A percentile compares a stretch with the other conserved stretches of the same genome.
Evolutionary conservation across 2,113 vertebrate species (phyloP).

Genomic region (Myotis davidii): DNA sequence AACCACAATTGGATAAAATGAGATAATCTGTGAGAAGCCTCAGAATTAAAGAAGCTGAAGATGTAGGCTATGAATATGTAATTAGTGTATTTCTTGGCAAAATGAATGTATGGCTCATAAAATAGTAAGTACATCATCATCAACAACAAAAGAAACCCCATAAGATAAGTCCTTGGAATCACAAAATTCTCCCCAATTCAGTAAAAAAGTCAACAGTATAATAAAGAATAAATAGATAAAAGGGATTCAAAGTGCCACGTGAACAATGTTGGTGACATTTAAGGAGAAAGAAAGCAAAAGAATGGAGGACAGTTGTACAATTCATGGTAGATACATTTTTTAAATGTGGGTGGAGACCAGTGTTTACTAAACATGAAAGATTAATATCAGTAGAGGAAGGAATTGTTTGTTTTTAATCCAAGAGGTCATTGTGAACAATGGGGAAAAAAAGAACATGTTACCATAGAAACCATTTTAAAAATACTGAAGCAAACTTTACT

Average conservation of each 20-base stretch:
- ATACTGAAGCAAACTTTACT: neutral
- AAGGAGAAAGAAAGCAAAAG: neutral
- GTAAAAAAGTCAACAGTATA: neutral
- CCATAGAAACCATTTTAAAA: slow-evolving; percentile 58
- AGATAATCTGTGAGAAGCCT: neutral
- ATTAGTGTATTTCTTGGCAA: neutral
- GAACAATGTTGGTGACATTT: neutral
- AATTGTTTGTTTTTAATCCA: slow-evolving; percentile 61
- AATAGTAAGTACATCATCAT: neutral
- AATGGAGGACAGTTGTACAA: neutral
- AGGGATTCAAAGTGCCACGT: neutral
- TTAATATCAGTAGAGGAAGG: slow-evolving; percentile 56
- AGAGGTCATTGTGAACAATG: slow-evolving; percentile 54
- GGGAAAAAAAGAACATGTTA: slow-evolving; percentile 26
- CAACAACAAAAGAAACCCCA: neutral
- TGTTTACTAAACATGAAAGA: slow-evolving; percentile 70
- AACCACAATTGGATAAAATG: neutral
- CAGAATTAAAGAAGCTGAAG: neutral
- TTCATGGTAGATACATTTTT: slow-evolving; percentile 9
- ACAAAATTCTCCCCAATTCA: neutral
- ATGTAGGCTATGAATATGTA: neutral
- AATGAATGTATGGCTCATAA: neutral
- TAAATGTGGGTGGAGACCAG: slow-evolving; percentile 29
- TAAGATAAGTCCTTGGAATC: neutral
- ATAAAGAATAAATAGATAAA: neutral